Percentiles rank a stretch among this genome's conserved stretches.
phyloP scores from a whole-genome alignment of 2,888 invertebrate species.

The Siphlonurus alternatus region DNA sequence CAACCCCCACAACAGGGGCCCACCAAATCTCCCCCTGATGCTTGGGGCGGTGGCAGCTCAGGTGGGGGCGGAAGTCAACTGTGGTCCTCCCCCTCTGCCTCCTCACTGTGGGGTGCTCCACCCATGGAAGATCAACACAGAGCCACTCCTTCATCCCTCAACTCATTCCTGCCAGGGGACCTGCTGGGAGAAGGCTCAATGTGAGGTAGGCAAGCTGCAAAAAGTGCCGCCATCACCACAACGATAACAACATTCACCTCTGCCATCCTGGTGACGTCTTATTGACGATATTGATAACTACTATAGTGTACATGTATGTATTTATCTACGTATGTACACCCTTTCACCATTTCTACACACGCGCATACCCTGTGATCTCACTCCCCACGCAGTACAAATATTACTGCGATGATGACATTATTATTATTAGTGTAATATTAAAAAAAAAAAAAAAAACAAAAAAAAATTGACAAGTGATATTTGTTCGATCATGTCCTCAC shows the following conservation, averaged over 20 bases:
- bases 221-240: neutral
- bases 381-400: neutral
- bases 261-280: no score
- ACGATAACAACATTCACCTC: no score
- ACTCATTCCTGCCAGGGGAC: slow-evolving; percentile 75
- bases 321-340: no score
- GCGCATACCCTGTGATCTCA: slow-evolving; percentile 1
- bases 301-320: neutral
- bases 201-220: slow-evolving; percentile 28
- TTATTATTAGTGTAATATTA: neutral
- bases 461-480: neutral
- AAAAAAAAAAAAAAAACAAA: neutral
- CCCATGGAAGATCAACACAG: slow-evolving; percentile 53
- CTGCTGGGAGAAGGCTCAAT: slow-evolving; percentile 75
- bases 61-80: slow-evolving; percentile 26
- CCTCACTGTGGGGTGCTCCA: slow-evolving; percentile 30
- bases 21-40: slow-evolving; percentile 4
- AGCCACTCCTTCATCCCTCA: slow-evolving; percentile 68
- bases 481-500: slow-evolving; percentile 1
- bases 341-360: neutral
- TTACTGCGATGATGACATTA: neutral
- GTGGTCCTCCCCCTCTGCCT: slow-evolving; percentile 40
- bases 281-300: neutral
- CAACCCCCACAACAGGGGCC: slow-evolving; percentile 24
- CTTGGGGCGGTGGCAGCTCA: slow-evolving; percentile 13